Conservation (phyloP, 2,888 invertebrate species). For the Lucinisca nassula region DNA sequence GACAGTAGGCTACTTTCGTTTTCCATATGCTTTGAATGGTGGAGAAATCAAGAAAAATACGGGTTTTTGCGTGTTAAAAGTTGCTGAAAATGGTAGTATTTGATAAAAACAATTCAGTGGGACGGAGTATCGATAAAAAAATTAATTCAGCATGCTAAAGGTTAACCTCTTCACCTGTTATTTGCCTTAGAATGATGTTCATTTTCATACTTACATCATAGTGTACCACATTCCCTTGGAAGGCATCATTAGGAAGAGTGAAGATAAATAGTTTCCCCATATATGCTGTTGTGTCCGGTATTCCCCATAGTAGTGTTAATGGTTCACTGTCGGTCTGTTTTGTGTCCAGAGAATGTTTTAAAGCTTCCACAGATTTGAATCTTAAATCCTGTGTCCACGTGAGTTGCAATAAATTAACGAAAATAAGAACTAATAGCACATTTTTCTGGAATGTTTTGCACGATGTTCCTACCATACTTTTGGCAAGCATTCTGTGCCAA, state of each 20-base stretch:
- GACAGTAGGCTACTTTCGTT: too few species aligned
- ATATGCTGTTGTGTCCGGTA: slow-evolving; percentile 89
- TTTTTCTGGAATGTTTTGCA: slow-evolving; percentile 3
- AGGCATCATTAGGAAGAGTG: slow-evolving; percentile 92
- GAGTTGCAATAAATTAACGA: not conserved
- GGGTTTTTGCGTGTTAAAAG: too few species aligned
- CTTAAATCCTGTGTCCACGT: not conserved
- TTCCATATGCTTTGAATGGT: too few species aligned
- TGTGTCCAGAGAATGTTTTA: not conserved
- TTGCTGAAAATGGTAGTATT: too few species aligned
- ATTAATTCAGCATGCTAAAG: too few species aligned
- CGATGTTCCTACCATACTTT: not conserved
- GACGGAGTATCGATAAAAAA: too few species aligned
- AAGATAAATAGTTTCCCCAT: slow-evolving; percentile 93
- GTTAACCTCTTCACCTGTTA: too few species aligned
- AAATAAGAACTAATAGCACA: slow-evolving; percentile 2
- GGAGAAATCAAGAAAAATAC: too few species aligned
- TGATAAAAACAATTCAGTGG: too few species aligned
- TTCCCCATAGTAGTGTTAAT: slow-evolving; percentile 80
- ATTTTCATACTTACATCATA: slow-evolving; percentile 91
- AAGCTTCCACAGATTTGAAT: not conserved
- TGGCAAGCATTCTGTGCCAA: not conserved
- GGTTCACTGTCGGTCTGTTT: slow-evolving; percentile 53
- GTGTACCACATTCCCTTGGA: slow-evolving; percentile 91
- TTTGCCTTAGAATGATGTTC: too few species aligned